phyloP scores from a whole-genome alignment of 2,113 vertebrate species.

The Chaetodon auriga region DNA sequence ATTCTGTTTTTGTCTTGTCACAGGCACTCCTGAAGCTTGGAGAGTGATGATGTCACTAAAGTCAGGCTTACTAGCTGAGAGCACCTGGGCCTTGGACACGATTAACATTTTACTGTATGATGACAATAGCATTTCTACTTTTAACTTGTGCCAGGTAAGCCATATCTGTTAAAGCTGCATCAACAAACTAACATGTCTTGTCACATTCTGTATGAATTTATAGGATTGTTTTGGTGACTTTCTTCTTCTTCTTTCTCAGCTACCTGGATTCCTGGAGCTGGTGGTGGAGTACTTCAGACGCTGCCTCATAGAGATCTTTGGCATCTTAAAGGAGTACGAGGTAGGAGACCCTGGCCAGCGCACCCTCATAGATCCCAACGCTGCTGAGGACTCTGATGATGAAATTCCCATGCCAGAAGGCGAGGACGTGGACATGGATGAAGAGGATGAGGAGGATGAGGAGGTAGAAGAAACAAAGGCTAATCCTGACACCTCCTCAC shows the following conservation, averaged over 20 bases:
- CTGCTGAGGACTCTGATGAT: slow-evolving; percentile 86
- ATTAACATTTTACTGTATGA: slow-evolving; percentile 99
- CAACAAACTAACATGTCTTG: too few species aligned
- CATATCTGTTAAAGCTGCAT: not conserved
- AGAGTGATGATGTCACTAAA: slow-evolving; percentile 99
- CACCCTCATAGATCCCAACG: slow-evolving; percentile 92
- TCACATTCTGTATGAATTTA: not conserved
- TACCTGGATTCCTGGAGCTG: slow-evolving; percentile 96
- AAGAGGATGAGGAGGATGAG: slow-evolving; percentile 85
- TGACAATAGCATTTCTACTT: slow-evolving; percentile 97
- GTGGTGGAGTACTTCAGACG: slow-evolving; percentile 98
- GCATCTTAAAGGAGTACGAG: slow-evolving; percentile 98
- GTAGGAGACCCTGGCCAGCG: slow-evolving; percentile 96
- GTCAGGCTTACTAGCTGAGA: slow-evolving; percentile 97
- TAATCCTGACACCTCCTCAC: slow-evolving; percentile 9
- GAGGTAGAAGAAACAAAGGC: slow-evolving; percentile 76
- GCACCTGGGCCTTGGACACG: slow-evolving; percentile 99
- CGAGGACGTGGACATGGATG: slow-evolving; percentile 80
- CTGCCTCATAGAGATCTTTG: slow-evolving; percentile 99
- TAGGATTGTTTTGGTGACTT: not conserved
- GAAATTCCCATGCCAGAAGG: slow-evolving; percentile 87
- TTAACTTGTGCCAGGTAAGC: slow-evolving; percentile 96
- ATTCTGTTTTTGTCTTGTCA: slow-evolving; percentile 19
- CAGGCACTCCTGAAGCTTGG: slow-evolving; percentile 99
- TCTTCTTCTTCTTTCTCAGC: slow-evolving; percentile 76